These are phyloP conservation scores for Heliocidaris tuberculata DNA, from an alignment of 35 echinoderm and acorn worm species.

Conservation along the genomic window DNA sequence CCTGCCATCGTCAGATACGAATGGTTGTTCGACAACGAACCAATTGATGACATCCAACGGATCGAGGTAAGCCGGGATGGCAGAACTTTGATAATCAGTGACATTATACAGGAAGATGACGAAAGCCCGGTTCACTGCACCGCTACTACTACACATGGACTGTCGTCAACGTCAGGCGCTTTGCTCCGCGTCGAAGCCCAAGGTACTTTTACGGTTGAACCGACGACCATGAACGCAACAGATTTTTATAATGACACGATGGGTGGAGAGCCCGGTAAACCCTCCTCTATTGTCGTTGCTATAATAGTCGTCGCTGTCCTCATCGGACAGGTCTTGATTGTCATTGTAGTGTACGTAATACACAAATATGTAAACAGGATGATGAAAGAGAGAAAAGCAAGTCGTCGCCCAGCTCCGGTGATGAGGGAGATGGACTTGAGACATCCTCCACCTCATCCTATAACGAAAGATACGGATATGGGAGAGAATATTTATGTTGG, in stretches of 20 bases:
- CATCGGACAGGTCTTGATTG: constrained; percentile 35
- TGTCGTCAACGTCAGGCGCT: constrained; percentile 54
- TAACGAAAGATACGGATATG: not conserved
- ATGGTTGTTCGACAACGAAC: constrained; percentile 51
- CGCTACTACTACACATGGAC: constrained; percentile 38
- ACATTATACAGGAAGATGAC: constrained; percentile 47
- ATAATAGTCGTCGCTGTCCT: constrained; percentile 43
- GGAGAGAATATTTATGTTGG: constrained; percentile 9
- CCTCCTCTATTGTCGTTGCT: not conserved
- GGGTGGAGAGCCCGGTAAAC: not conserved
- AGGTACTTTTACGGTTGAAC: not conserved
- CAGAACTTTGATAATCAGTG: constrained; percentile 44
- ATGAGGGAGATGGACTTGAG: not conserved
- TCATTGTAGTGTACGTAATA: constrained; percentile 14
- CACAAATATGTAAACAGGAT: constrained; percentile 29
- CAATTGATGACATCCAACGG: constrained; percentile 6
- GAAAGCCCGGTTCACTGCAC: constrained; percentile 46
- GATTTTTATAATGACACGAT: not conserved
- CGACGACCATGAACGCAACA: not conserved
- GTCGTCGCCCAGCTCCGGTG: not conserved
- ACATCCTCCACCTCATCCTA: not conserved
- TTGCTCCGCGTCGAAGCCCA: not conserved
- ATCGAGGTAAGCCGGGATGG: constrained; percentile 37
- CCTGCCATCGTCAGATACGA: constrained; percentile 40
- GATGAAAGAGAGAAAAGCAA: constrained; percentile 15